Percentiles rank a stretch among this genome's conserved stretches.
phyloP scores from a whole-genome alignment of 2,888 invertebrate genomes.

The Spicauda simplicius region DNA sequence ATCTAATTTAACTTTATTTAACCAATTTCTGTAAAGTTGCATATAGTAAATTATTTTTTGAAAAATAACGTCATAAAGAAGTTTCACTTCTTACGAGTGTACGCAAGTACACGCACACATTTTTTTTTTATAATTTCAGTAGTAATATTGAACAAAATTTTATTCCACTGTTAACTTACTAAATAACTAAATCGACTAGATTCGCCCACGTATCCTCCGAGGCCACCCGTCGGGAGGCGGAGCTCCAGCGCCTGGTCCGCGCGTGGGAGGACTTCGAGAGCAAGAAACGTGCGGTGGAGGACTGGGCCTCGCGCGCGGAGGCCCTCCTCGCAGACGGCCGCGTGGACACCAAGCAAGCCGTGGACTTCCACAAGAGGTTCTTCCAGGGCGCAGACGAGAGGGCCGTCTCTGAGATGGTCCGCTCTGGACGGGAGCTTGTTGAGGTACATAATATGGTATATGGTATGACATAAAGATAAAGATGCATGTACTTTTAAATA shows the following conservation, averaged over 20 bases:
- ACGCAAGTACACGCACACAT: no score
- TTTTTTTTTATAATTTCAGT: no score
- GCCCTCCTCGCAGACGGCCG: constrained; percentile 91
- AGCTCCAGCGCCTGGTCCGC: constrained; percentile 90
- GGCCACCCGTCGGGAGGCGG: constrained; percentile 91
- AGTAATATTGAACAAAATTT: no score
- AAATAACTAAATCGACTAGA: constrained; percentile 47
- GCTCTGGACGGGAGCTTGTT: constrained; percentile 89
- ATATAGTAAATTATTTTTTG: no score
- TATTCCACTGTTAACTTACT: no score
- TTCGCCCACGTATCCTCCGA: constrained; percentile 91
- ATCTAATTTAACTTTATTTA: no score
- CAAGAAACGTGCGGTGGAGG: constrained; percentile 91
- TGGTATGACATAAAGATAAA: no score
- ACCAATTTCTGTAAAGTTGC: no score
- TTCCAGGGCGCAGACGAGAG: constrained; percentile 94
- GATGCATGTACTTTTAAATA: no score
- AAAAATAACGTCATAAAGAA: no score
- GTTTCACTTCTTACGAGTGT: no score
- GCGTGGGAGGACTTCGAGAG: constrained; percentile 94
- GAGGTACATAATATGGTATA: constrained; percentile 70
- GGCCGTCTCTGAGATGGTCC: constrained; percentile 91
- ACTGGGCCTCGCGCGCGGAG: constrained; percentile 95
- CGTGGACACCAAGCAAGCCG: constrained; percentile 91
- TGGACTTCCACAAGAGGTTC: constrained; percentile 94